A percentile compares a stretch with the other conserved stretches of the same genome.
Evolutionary conservation across 2,797 vertebrate species (phyloP).

Genomic region (Sitta carolinensis): DNA sequence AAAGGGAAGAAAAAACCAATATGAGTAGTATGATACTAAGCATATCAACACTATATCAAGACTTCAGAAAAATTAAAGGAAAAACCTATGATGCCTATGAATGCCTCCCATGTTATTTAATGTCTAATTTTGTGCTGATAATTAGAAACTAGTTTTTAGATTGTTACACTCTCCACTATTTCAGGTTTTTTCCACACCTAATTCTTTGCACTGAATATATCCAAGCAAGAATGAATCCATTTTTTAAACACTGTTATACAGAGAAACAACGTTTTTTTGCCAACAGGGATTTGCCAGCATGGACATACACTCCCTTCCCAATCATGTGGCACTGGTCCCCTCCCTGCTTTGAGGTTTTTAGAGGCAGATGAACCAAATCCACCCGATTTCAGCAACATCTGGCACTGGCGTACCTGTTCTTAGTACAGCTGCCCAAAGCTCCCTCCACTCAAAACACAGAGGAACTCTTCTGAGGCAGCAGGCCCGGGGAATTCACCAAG

Average conservation of each 20-base stretch:
- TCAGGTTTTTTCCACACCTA: neutral
- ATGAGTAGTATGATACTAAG: neutral
- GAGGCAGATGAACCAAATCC: neutral
- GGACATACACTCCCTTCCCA: neutral
- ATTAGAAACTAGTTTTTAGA: neutral
- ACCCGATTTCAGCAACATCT: neutral
- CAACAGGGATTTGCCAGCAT: neutral
- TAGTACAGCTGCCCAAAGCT: neutral
- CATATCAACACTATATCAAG: neutral
- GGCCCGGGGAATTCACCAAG: neutral
- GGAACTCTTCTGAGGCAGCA: neutral
- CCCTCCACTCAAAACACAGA: neutral
- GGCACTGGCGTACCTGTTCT: fast-evolving
- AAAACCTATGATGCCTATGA: neutral
- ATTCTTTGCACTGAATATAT: neutral
- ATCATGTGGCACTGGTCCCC: too few relatives aligned
- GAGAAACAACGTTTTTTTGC: neutral
- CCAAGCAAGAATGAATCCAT: neutral
- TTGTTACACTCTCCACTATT: neutral
- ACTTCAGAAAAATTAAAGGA: neutral
- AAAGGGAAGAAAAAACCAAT: neutral
- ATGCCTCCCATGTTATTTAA: neutral
- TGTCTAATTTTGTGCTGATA: neutral
- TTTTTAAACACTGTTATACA: neutral
- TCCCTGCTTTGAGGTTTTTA: neutral